Conservation (phyloP, 2,888 invertebrate genomes). For the Griposia aprilina region DNA sequence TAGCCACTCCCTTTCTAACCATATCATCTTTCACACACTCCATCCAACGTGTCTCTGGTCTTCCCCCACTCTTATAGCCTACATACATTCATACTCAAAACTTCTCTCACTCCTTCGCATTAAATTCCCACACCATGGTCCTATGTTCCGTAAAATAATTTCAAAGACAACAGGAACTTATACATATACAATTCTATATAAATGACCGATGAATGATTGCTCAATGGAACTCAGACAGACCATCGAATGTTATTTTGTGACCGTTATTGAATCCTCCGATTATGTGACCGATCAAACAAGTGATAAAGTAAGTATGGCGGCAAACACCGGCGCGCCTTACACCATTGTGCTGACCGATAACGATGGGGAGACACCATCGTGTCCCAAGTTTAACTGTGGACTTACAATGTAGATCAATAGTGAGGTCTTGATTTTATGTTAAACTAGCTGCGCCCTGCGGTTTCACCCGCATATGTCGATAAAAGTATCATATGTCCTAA, state of each 20-base stretch:
- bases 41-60: too few relatives aligned
- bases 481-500: too few relatives aligned
- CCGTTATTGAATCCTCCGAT: slow-evolving; percentile 66
- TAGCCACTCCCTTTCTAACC: too few relatives aligned
- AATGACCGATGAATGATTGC: slow-evolving; percentile 47
- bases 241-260: slow-evolving; percentile 63
- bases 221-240: slow-evolving; percentile 56
- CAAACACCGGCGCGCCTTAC: slow-evolving; percentile 63
- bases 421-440: not conserved
- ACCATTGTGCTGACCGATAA: slow-evolving; percentile 68
- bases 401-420: slow-evolving; percentile 11
- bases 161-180: slow-evolving; percentile 16
- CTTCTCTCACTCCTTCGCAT: too few relatives aligned
- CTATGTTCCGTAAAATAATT: not conserved
- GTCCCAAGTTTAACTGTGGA: slow-evolving; percentile 17
- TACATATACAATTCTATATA: not conserved
- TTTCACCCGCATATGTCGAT: too few relatives aligned
- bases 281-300: slow-evolving; percentile 64
- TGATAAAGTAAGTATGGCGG: slow-evolving; percentile 63
- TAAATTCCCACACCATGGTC: not conserved
- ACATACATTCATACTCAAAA: too few relatives aligned
- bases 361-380: slow-evolving; percentile 60
- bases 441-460: too few relatives aligned
- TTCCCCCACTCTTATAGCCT: too few relatives aligned
- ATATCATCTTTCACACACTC: too few relatives aligned